phyloP scores from a whole-genome alignment of 2,113 vertebrate genomes.

The Hepsetus odoe region DNA sequence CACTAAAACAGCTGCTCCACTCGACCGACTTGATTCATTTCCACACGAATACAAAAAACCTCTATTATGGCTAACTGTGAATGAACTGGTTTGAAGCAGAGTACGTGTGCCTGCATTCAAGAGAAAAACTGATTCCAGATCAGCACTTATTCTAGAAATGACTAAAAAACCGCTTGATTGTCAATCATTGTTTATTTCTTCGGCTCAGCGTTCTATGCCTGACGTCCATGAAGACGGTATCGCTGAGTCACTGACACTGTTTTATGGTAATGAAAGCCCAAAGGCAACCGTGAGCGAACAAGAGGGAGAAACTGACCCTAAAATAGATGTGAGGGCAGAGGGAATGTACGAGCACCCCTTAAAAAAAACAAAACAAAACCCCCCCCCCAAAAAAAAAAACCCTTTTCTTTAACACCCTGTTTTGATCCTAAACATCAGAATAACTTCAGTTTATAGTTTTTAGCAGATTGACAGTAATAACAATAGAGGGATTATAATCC shows the following conservation, averaged over 20 bases:
- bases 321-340: slow-evolving; percentile 13
- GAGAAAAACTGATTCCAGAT: too few species aligned
- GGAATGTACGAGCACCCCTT: background rate
- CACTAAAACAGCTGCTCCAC: too few species aligned
- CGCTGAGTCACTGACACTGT: background rate
- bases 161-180: background rate
- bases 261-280: background rate
- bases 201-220: background rate
- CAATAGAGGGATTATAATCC: background rate
- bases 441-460: too few species aligned
- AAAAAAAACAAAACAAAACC: too few species aligned
- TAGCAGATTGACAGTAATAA: background rate
- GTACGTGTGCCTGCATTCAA: background rate
- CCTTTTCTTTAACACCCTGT: too few species aligned
- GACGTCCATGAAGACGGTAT: background rate
- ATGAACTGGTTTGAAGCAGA: too few species aligned
- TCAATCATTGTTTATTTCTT: background rate
- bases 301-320: background rate
- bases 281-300: background rate
- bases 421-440: too few species aligned
- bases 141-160: background rate
- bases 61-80: too few species aligned
- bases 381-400: background rate
- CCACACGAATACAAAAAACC: too few species aligned
- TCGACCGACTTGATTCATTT: too few species aligned